Percentiles rank a stretch among this genome's conserved stretches.
These are phyloP conservation scores for Dicycla oo DNA, from an alignment of 2,888 invertebrate genomes.

Conservation along the genomic window DNA sequence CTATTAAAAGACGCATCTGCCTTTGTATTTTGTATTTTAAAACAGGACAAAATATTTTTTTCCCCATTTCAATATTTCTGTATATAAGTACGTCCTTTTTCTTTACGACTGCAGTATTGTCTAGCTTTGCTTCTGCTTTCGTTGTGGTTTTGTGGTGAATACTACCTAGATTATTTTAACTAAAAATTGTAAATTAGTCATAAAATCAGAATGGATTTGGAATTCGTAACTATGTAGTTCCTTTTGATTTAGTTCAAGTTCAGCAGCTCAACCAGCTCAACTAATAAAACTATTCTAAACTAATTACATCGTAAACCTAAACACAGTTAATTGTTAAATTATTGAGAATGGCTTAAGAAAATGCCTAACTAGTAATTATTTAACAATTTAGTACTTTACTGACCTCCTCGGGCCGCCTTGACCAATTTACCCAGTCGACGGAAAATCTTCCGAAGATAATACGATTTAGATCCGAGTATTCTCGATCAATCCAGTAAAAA, in stretches of 20 bases:
- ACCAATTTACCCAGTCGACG: constrained; percentile 76
- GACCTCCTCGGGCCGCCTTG: constrained; percentile 78
- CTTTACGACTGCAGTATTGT: too few species aligned
- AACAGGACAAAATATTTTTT: too few species aligned
- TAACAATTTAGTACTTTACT: constrained; percentile 61
- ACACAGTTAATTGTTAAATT: constrained; percentile 46
- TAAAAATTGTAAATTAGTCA: background rate
- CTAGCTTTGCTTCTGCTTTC: background rate
- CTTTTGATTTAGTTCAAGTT: constrained; percentile 4
- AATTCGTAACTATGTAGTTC: background rate
- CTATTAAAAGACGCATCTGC: too few species aligned
- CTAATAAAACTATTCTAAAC: constrained; percentile 22
- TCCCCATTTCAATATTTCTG: too few species aligned
- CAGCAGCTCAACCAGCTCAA: background rate
- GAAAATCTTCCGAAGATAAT: constrained; percentile 74
- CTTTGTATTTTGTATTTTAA: too few species aligned
- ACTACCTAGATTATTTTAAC: background rate
- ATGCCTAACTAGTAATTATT: constrained; percentile 67
- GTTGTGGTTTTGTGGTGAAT: background rate
- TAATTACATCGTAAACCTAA: constrained; percentile 31
- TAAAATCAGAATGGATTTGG: background rate
- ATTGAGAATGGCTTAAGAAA: constrained; percentile 56
- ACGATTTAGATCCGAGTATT: constrained; percentile 48
- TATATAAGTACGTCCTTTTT: too few species aligned
- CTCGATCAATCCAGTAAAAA: constrained; percentile 31